Percentiles rank a stretch among this genome's conserved stretches.
Conservation (phyloP, 2,888 invertebrate species). For the Hyles lineata region DNA sequence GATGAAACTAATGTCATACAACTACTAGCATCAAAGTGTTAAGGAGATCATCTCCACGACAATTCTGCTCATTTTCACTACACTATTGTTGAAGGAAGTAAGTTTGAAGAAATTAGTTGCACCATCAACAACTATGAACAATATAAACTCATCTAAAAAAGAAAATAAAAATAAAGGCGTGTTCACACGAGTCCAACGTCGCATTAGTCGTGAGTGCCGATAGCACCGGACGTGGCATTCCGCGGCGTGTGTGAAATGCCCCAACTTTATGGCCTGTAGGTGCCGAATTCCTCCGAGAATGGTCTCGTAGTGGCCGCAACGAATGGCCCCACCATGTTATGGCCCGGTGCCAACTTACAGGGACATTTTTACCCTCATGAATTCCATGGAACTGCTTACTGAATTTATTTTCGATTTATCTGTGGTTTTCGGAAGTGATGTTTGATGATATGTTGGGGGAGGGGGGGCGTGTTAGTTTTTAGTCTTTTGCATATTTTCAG, state of each 20-base stretch:
- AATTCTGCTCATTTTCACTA: too few species aligned
- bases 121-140: too few species aligned
- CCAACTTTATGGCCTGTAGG: slow-evolving; percentile 19
- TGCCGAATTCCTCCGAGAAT: slow-evolving; percentile 14
- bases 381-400: slow-evolving; percentile 2
- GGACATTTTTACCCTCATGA: slow-evolving; percentile 12
- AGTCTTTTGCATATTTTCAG: too few species aligned
- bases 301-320: slow-evolving; percentile 18
- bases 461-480: too few species aligned
- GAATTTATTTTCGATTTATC: not conserved
- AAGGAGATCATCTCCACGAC: too few species aligned
- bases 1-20: too few species aligned
- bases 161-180: not conserved
- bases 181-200: not conserved
- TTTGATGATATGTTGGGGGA: not conserved
- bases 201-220: slow-evolving; percentile 20
- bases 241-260: slow-evolving; percentile 14
- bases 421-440: not conserved
- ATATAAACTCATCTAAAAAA: too few species aligned
- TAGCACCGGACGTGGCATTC: slow-evolving; percentile 12
- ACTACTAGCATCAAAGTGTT: too few species aligned
- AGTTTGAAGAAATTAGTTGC: too few species aligned
- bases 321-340: slow-evolving; percentile 20
- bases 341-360: slow-evolving; percentile 13
- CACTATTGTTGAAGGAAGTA: too few species aligned